These are phyloP conservation scores for Zonitis immaculata DNA, from an alignment of 2,888 invertebrate species.

Conservation along the genomic window DNA sequence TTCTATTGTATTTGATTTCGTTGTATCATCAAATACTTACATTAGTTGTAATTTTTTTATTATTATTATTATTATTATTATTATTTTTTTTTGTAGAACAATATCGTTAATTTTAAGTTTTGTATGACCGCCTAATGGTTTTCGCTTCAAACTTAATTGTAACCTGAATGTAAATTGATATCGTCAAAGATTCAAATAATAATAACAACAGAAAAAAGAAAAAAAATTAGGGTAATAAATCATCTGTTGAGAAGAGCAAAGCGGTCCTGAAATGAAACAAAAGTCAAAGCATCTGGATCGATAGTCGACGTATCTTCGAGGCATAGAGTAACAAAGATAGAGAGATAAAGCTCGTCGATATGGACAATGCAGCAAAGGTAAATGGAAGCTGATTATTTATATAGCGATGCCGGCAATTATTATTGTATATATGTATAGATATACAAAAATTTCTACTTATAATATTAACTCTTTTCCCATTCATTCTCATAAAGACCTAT, in stretches of 20 bases:
- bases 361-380: conserved; percentile 7
- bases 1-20: neutral
- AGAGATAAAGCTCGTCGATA: conserved; percentile 5
- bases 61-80: no score
- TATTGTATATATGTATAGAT: no score
- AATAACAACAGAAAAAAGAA: conserved; percentile 13
- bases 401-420: conserved; percentile 9
- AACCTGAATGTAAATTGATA: conserved; percentile 12
- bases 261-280: conserved; percentile 21
- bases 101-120: conserved; percentile 15
- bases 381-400: conserved; percentile 16
- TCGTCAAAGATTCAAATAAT: conserved; percentile 19
- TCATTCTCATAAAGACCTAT: neutral
- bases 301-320: conserved; percentile 18
- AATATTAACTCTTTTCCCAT: neutral
- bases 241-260: conserved; percentile 14
- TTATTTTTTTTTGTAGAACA: no score
- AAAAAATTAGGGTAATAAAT: conserved; percentile 18
- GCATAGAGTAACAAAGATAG: conserved; percentile 7
- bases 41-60: neutral
- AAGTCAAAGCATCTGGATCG: conserved; percentile 22
- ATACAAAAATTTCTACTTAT: conserved; percentile 9
- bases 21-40: conserved; percentile 1
- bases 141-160: conserved; percentile 8
- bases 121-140: conserved; percentile 12